A percentile compares a stretch with the other conserved stretches of the same genome.
Conservation (phyloP, 1,140 invertebrate species). For the Onthophagus taurus region DNA sequence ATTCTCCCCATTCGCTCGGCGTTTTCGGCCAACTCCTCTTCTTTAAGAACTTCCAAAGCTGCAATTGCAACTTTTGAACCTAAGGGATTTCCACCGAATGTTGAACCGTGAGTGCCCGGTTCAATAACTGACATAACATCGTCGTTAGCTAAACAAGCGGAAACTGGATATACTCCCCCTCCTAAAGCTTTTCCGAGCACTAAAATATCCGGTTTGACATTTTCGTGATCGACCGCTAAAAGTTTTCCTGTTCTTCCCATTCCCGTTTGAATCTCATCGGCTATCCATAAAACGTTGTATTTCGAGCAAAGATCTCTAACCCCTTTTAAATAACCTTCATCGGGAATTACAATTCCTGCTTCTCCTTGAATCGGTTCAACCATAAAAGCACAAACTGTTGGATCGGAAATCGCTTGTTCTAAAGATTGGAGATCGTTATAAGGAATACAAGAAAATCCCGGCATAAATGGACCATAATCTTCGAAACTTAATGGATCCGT, state of each 20-base stretch:
- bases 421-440: constrained; percentile 82
- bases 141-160: constrained; percentile 79
- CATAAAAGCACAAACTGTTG: constrained; percentile 92
- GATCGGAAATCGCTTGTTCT: constrained; percentile 60
- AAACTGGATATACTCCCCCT: constrained; percentile 92
- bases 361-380: constrained; percentile 99
- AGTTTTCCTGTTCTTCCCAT: constrained; percentile 85
- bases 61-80: constrained; percentile 78
- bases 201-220: constrained; percentile 88
- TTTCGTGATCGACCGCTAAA: constrained; percentile 83
- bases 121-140: constrained; percentile 83
- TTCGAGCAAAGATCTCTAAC: constrained; percentile 86
- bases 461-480: constrained; percentile 94
- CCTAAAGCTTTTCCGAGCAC: constrained; percentile 95
- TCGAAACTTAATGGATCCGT: constrained; percentile 81
- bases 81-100: constrained; percentile 96
- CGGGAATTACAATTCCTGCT: constrained; percentile 90
- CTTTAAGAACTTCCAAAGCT: constrained; percentile 67
- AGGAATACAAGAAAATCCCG: constrained; percentile 75
- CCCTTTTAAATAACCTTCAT: constrained; percentile 77
- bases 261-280: constrained; percentile 96
- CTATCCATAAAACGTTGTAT: constrained; percentile 94
- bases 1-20: constrained; percentile 70
- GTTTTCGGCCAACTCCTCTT: constrained; percentile 87
- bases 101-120: constrained; percentile 92